These are phyloP conservation scores for Malthinus seriepunctatus DNA, from an alignment of 2,888 invertebrate genomes.

Conservation along the genomic window DNA sequence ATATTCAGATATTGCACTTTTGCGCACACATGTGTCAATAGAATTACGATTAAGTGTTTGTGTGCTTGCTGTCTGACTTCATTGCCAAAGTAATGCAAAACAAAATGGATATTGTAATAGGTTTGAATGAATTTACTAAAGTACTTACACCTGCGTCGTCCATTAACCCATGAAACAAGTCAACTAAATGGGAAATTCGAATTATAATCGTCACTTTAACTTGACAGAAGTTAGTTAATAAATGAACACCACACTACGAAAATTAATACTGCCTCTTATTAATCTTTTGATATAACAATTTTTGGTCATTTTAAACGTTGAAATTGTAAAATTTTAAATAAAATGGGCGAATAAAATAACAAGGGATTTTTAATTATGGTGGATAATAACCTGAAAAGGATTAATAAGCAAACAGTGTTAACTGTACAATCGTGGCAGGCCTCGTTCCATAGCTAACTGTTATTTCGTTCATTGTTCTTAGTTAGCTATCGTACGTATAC, in stretches of 20 bases:
- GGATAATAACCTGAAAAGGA: conserved; percentile 32
- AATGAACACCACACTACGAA: conserved; percentile 5
- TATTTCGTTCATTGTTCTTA: conserved; percentile 44
- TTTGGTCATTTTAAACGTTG: too few relatives aligned
- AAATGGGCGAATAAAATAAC: too few relatives aligned
- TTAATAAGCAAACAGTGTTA: conserved; percentile 42
- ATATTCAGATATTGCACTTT: not conserved
- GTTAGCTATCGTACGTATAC: conserved; percentile 36
- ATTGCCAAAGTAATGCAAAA: conserved; percentile 40
- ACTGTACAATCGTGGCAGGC: conserved; percentile 40
- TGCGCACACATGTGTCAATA: conserved; percentile 25
- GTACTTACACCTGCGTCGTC: conserved; percentile 43
- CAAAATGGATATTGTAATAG: conserved; percentile 46
- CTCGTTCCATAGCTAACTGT: conserved; percentile 43
- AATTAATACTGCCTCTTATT: not conserved
- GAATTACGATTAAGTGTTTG: conserved; percentile 20
- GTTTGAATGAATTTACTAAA: conserved; percentile 44
- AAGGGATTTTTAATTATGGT: conserved; percentile 12
- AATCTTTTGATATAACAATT: too few relatives aligned
- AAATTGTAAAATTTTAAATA: too few relatives aligned
- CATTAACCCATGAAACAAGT: conserved; percentile 27
- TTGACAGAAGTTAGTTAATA: conserved; percentile 11
- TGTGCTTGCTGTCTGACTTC: conserved; percentile 37
- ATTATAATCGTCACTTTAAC: conserved; percentile 13
- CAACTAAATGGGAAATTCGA: conserved; percentile 11